Evolutionary conservation across 2,888 invertebrate genomes (phyloP).

Genomic region (Scaeva pyrastri): DNA sequence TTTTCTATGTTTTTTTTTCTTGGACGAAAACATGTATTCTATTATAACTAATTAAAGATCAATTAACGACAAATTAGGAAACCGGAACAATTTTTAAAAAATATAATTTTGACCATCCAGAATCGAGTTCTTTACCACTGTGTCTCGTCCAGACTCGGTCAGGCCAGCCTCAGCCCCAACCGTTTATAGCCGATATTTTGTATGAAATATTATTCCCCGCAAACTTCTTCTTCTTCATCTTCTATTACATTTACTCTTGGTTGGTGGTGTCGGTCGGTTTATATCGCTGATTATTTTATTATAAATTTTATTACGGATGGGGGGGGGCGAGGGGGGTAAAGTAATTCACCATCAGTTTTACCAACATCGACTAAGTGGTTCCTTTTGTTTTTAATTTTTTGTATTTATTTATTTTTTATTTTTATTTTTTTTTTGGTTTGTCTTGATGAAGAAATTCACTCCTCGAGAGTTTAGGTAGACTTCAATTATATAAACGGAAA

Average conservation of each 20-base stretch:
- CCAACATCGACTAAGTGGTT: slow-evolving; percentile 66
- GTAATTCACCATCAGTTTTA: slow-evolving; percentile 32
- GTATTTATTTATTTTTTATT: background rate
- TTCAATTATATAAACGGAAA: slow-evolving; percentile 69
- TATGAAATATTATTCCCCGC: slow-evolving; percentile 66
- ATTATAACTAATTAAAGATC: no score
- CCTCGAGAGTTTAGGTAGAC: slow-evolving; percentile 21
- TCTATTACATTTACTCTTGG: slow-evolving; percentile 7
- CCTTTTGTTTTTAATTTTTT: slow-evolving; percentile 52
- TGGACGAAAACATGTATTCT: no score
- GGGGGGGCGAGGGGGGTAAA: background rate
- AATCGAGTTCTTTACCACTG: no score
- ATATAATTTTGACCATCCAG: no score
- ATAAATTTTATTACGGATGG: slow-evolving; percentile 1
- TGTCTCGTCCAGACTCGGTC: background rate
- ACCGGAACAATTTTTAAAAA: no score
- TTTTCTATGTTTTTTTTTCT: no score
- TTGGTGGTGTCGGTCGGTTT: background rate
- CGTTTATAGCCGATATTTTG: slow-evolving; percentile 48
- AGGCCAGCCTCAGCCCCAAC: background rate
- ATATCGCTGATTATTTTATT: slow-evolving; percentile 21
- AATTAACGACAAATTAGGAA: no score
- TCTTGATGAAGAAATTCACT: slow-evolving; percentile 31
- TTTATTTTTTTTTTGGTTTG: background rate
- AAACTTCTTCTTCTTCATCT: background rate